Conservation (phyloP, 2,888 invertebrate species). For the Lissocephala sabroskyi region DNA sequence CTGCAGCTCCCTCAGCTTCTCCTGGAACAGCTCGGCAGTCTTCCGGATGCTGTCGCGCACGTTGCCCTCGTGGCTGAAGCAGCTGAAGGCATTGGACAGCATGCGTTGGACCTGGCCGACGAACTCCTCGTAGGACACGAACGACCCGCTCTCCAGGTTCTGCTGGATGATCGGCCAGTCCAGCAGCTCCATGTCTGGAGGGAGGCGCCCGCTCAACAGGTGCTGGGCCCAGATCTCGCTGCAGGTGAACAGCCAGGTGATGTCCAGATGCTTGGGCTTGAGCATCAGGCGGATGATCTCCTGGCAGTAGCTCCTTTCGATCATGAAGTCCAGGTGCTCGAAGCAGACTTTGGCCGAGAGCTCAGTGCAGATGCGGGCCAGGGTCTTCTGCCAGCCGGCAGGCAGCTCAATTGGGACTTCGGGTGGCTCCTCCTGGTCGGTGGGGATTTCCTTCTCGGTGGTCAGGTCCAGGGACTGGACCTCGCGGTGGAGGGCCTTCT, state of each 20-base stretch:
- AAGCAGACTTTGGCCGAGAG: neutral
- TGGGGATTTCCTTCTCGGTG: no score
- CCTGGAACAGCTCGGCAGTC: no score
- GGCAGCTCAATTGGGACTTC: neutral
- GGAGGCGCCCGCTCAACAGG: neutral
- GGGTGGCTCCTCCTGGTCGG: slow-evolving; percentile 8
- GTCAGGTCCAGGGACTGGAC: slow-evolving; percentile 6
- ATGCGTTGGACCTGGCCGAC: slow-evolving; percentile 10
- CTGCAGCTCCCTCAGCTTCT: no score
- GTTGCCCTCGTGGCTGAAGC: neutral
- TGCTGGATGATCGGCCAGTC: slow-evolving; percentile 15
- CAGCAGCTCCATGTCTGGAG: slow-evolving; percentile 9
- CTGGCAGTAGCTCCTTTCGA: slow-evolving; percentile 23
- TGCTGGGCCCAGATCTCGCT: slow-evolving; percentile 9
- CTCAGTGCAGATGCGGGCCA: no score
- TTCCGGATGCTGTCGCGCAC: neutral
- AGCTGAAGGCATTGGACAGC: slow-evolving; percentile 20
- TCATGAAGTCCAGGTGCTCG: slow-evolving; percentile 11
- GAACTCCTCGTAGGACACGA: slow-evolving; percentile 18
- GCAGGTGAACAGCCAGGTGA: slow-evolving; percentile 26
- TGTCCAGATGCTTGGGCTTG: slow-evolving; percentile 9
- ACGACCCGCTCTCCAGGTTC: slow-evolving; percentile 2
- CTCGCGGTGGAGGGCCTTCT: slow-evolving; percentile 1
- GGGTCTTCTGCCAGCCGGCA: no score
- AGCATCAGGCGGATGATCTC: slow-evolving; percentile 13